A percentile compares a stretch with the other conserved stretches of the same genome.
phyloP scores from a whole-genome alignment of 2,113 vertebrate species.

The Neolamprologus longior region DNA sequence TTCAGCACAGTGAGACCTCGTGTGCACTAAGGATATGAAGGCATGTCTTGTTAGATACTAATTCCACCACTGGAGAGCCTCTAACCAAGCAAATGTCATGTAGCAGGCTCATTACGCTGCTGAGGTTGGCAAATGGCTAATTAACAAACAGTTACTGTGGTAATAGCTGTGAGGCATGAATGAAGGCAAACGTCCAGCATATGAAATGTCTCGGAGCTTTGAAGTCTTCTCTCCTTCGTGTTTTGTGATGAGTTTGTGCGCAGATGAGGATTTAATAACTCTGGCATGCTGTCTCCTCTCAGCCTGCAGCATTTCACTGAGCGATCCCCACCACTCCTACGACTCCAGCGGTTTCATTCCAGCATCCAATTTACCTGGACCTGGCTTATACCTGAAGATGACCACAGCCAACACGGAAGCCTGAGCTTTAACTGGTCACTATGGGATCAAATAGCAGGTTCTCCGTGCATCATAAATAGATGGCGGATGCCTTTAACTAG shows the following conservation, averaged over 20 bases:
- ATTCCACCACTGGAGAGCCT: constrained; percentile 25
- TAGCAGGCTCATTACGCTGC: constrained; percentile 19
- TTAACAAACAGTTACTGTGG: constrained; percentile 43
- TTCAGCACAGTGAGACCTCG: constrained; percentile 1
- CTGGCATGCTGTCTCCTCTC: not conserved
- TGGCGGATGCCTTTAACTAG: constrained; percentile 38
- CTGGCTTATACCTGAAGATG: not conserved
- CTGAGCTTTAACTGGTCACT: constrained; percentile 33
- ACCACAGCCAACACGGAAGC: not conserved
- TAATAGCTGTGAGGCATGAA: constrained; percentile 18
- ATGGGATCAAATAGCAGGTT: constrained; percentile 19
- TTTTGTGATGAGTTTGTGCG: constrained; percentile 14
- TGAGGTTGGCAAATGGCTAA: constrained; percentile 46
- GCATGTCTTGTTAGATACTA: constrained; percentile 32
- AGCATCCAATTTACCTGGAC: not conserved
- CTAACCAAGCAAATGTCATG: constrained; percentile 33
- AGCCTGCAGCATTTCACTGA: not conserved
- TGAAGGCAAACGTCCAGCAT: constrained; percentile 10
- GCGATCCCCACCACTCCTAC: not conserved
- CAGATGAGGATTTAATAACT: constrained; percentile 44
- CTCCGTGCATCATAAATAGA: not conserved
- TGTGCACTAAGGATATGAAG: not conserved
- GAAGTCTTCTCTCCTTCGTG: constrained; percentile 30
- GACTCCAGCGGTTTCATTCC: not conserved
- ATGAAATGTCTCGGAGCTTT: constrained; percentile 34